These are phyloP conservation scores for Excalfactoria chinensis DNA, from an alignment of 2,113 vertebrate species.

Conservation along the genomic window DNA sequence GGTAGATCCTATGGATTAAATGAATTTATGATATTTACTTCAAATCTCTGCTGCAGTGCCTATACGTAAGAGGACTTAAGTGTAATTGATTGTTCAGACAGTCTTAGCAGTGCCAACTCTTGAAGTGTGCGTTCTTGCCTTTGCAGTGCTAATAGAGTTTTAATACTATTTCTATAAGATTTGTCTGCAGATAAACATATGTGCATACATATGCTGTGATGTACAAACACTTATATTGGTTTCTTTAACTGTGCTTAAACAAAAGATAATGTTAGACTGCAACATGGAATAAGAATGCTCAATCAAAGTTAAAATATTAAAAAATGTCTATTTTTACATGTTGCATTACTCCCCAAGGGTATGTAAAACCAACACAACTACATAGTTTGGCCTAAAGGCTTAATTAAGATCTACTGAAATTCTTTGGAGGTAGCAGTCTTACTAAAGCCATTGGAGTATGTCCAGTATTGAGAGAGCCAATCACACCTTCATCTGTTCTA, in stretches of 20 bases:
- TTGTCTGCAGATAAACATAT: slow-evolving; percentile 31
- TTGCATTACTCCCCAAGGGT: not conserved
- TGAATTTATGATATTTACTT: not conserved
- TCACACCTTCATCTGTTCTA: not conserved
- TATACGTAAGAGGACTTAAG: not conserved
- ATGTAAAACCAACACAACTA: not conserved
- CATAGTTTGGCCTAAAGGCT: not conserved
- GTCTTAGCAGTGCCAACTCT: not conserved
- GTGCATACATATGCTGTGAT: not conserved
- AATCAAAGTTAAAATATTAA: not conserved
- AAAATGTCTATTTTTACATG: not conserved
- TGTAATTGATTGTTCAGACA: not conserved
- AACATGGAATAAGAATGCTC: not conserved
- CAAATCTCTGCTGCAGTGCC: not conserved
- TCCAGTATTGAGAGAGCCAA: not conserved
- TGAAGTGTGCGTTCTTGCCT: not conserved
- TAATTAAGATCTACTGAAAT: not conserved
- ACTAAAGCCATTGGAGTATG: not conserved
- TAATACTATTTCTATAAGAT: slow-evolving; percentile 1
- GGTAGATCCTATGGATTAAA: not conserved
- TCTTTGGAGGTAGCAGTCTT: not conserved
- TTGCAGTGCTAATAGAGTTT: not conserved
- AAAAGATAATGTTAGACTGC: not conserved
- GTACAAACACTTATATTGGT: not conserved
- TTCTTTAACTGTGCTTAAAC: not conserved